A percentile compares a stretch with the other conserved stretches of the same genome.
Conservation (phyloP, 1,140 invertebrate species). For the Magallana angulata region DNA sequence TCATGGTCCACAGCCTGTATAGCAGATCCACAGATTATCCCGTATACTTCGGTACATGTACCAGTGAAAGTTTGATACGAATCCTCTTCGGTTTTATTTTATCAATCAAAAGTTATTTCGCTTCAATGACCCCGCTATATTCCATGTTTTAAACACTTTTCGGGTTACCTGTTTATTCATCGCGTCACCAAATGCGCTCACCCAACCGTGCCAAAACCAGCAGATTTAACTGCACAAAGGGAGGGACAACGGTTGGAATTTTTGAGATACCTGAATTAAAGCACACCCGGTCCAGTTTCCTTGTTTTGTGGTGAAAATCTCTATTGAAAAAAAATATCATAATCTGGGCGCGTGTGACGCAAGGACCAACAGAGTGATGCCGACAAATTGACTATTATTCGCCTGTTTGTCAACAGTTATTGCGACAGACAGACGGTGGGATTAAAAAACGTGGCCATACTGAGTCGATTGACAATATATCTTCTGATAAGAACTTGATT, state of each 20-base stretch:
- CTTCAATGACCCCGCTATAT: not conserved
- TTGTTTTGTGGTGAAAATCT: not conserved
- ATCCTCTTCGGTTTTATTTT: not conserved
- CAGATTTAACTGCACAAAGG: not conserved
- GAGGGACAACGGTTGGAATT: not conserved
- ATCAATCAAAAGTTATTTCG: not conserved
- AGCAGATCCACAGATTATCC: too few relatives aligned
- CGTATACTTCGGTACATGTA: not conserved
- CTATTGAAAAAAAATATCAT: not conserved
- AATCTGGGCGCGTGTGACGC: not conserved
- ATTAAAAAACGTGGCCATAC: not conserved
- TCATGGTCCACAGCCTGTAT: too few relatives aligned
- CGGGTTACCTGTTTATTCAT: constrained; percentile 11
- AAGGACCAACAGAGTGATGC: not conserved
- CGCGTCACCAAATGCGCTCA: not conserved
- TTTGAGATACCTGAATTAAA: not conserved
- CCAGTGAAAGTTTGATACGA: not conserved
- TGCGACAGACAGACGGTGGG: not conserved
- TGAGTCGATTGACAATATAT: not conserved
- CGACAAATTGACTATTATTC: not conserved
- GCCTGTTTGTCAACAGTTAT: not conserved
- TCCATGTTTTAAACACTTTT: not conserved
- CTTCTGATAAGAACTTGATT: constrained; percentile 5
- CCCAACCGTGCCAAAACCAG: not conserved
- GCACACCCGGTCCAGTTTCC: not conserved